Percentiles rank a stretch among this genome's conserved stretches.
Evolutionary conservation across 2,888 invertebrate species (phyloP).

Genomic region (Hyposoter didymator): DNA sequence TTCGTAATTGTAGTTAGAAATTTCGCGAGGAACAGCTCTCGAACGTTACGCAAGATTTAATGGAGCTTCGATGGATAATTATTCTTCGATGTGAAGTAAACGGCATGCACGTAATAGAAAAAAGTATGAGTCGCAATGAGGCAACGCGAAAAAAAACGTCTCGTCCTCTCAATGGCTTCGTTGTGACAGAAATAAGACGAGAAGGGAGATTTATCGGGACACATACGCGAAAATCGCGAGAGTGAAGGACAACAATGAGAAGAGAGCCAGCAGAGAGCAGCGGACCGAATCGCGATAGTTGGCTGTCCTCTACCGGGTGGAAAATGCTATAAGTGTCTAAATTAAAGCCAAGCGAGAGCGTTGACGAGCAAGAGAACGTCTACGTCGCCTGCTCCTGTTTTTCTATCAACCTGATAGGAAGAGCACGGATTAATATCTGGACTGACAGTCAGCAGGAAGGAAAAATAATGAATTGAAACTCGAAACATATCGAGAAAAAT

Average conservation of each 20-base stretch:
- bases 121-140: constrained; percentile 3
- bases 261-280: constrained; percentile 66
- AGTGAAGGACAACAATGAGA: constrained; percentile 58
- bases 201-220: constrained; percentile 20
- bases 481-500: background rate
- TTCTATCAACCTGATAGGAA: constrained; percentile 29
- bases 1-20: background rate
- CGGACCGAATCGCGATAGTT: constrained; percentile 73
- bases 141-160: constrained; percentile 25
- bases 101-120: background rate
- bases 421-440: constrained; percentile 2
- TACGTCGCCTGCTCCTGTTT: constrained; percentile 33
- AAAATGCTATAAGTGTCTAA: constrained; percentile 71
- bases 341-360: constrained; percentile 69
- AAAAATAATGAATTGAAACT: constrained; percentile 75
- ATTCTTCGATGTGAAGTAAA: background rate
- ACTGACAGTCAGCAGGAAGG: constrained; percentile 54
- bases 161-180: constrained; percentile 24
- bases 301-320: constrained; percentile 72
- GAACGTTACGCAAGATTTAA: background rate
- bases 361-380: constrained; percentile 56
- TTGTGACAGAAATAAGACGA: constrained; percentile 65
- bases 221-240: constrained; percentile 21
- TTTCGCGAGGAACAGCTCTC: background rate
- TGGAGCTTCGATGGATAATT: background rate